Conservation (phyloP, 2,113 vertebrate genomes). For the Gasterosteus nipponicus region DNA sequence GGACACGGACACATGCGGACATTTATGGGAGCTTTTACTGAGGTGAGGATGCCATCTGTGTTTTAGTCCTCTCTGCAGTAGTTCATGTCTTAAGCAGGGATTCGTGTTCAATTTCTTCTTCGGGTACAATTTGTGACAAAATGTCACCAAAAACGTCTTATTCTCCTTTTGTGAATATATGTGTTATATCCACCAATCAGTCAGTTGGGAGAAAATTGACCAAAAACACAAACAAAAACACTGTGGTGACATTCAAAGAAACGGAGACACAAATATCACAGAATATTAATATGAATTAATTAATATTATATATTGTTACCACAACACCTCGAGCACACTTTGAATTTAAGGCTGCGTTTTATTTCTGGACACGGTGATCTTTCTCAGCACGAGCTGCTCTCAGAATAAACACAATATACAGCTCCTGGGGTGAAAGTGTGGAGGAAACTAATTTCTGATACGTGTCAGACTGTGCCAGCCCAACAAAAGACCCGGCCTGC, state of each 20-base stretch:
- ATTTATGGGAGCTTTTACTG: not conserved
- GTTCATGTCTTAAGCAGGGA: not conserved
- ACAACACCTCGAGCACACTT: constrained; percentile 31
- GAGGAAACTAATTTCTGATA: constrained; percentile 48
- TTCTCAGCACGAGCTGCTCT: constrained; percentile 31
- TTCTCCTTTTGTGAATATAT: not conserved
- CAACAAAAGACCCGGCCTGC: constrained; percentile 29
- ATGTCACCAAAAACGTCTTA: not conserved
- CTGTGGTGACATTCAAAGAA: constrained; percentile 10
- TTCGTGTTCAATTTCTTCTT: not conserved
- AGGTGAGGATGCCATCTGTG: not conserved
- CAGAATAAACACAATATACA: constrained; percentile 17
- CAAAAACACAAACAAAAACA: constrained; percentile 1
- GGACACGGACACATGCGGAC: constrained; percentile 18
- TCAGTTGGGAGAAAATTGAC: not conserved
- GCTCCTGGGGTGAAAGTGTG: constrained; percentile 35
- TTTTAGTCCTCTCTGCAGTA: not conserved
- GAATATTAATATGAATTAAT: not conserved
- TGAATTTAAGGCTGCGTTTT: constrained; percentile 15
- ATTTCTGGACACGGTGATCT: constrained; percentile 44
- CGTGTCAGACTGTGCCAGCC: constrained; percentile 31
- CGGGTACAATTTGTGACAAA: too few relatives aligned
- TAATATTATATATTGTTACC: not conserved
- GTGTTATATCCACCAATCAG: not conserved
- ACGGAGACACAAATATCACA: constrained; percentile 3